These are phyloP conservation scores for Diorhabda sublineata DNA, from an alignment of 1,140 invertebrate species.

Conservation along the genomic window DNA sequence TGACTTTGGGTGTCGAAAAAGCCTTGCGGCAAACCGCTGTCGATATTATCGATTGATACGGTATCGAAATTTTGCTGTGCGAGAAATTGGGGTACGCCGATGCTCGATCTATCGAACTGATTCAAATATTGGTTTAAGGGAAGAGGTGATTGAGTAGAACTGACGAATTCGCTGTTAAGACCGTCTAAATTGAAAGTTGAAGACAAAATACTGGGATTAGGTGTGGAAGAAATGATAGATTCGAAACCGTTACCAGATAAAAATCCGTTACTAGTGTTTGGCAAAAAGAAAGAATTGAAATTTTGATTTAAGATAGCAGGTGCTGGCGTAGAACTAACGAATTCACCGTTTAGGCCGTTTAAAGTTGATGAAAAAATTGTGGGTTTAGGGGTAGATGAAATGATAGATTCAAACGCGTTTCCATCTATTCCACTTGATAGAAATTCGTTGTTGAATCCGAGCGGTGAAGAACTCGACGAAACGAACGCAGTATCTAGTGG, in stretches of 20 bases:
- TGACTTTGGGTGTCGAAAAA: background rate
- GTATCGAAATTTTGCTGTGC: background rate
- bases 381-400: background rate
- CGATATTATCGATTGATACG: background rate
- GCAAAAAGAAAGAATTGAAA: background rate
- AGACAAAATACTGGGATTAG: slow-evolving; percentile 4
- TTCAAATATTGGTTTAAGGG: background rate
- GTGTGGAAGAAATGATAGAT: background rate
- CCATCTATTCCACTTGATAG: background rate
- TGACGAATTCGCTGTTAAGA: background rate
- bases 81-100: background rate
- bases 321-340: background rate
- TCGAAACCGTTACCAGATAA: background rate
- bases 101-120: background rate
- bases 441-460: background rate
- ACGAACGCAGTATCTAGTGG: slow-evolving; percentile 2
- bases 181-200: too few relatives aligned
- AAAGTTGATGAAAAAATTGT: background rate
- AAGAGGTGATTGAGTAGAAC: background rate
- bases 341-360: background rate
- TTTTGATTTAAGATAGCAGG: slow-evolving; percentile 1
- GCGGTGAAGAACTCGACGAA: background rate
- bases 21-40: slow-evolving; percentile 1
- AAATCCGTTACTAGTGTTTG: background rate
- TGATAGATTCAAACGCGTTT: background rate